These are phyloP conservation scores for Myotis findleyi DNA, from an alignment of 2,797 vertebrate genomes.

Conservation along the genomic window DNA sequence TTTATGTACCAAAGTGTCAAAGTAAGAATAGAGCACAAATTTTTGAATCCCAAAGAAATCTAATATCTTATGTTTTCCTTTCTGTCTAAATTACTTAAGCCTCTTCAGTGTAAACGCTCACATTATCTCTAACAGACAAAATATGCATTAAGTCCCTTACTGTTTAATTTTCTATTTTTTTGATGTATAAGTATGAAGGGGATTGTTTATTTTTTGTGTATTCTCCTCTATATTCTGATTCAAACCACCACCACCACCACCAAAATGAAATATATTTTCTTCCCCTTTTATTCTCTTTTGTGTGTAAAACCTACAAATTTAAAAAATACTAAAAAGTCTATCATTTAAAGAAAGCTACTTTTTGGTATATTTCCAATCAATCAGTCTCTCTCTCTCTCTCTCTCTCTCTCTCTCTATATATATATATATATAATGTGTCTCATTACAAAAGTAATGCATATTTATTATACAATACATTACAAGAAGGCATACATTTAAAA, in stretches of 20 bases:
- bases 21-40: not conserved
- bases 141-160: not conserved
- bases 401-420: too few species aligned
- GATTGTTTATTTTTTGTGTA: not conserved
- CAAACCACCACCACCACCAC: not conserved
- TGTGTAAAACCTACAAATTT: too few species aligned
- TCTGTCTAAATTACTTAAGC: constrained; percentile 23
- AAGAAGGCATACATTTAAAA: too few species aligned
- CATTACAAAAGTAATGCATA: too few species aligned
- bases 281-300: too few species aligned
- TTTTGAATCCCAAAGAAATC: constrained; percentile 20
- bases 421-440: too few species aligned
- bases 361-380: too few species aligned
- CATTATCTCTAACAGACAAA: not conserved
- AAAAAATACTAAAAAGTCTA: too few species aligned
- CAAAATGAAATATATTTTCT: too few species aligned
- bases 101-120: not conserved
- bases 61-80: not conserved
- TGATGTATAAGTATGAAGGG: constrained; percentile 42
- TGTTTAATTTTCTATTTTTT: constrained; percentile 57
- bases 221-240: not conserved
- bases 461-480: too few species aligned
- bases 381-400: too few species aligned
- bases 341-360: too few species aligned
- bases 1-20: constrained; percentile 9